Conservation (phyloP, 2,113 vertebrate species). For the Nibea albiflora region DNA sequence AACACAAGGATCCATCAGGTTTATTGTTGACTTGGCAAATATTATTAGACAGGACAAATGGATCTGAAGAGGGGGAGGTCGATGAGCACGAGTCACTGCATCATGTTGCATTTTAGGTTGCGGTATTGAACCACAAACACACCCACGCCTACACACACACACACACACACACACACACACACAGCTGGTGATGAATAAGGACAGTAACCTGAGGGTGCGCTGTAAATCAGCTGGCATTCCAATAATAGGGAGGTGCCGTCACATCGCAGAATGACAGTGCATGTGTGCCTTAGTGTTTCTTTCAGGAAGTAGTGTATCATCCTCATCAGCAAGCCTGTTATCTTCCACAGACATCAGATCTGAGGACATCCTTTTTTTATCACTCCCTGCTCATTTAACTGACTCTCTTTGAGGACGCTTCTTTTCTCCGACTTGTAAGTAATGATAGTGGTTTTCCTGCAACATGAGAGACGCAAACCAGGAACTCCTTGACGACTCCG, state of each 20-base stretch:
- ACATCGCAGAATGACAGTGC: constrained; percentile 27
- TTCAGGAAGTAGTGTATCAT: constrained; percentile 44
- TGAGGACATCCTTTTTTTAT: constrained; percentile 35
- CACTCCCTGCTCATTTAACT: constrained; percentile 51
- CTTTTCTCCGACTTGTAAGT: constrained; percentile 32
- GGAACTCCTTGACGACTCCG: constrained; percentile 6
- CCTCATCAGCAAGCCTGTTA: constrained; percentile 56
- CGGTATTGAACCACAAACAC: constrained; percentile 37
- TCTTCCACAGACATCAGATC: constrained; percentile 57
- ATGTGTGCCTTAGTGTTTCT: constrained; percentile 28
- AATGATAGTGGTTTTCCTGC: constrained; percentile 61
- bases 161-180: constrained; percentile 27
- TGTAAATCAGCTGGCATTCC: constrained; percentile 64
- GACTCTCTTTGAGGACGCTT: constrained; percentile 33
- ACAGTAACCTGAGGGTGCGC: constrained; percentile 42
- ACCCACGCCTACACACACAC: not conserved
- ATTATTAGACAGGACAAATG: constrained; percentile 61
- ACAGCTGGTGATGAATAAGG: constrained; percentile 61
- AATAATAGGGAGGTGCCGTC: constrained; percentile 51
- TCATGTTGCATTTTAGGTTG: constrained; percentile 42
- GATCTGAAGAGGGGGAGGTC: constrained; percentile 49
- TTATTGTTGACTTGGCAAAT: constrained; percentile 74
- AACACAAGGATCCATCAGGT: constrained; percentile 56
- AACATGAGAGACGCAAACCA: constrained; percentile 8
- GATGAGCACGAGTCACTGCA: constrained; percentile 40